Percentiles rank a stretch among this genome's conserved stretches.
Conservation (phyloP, 2,113 vertebrate species). For the Aegotheles bennettii region DNA sequence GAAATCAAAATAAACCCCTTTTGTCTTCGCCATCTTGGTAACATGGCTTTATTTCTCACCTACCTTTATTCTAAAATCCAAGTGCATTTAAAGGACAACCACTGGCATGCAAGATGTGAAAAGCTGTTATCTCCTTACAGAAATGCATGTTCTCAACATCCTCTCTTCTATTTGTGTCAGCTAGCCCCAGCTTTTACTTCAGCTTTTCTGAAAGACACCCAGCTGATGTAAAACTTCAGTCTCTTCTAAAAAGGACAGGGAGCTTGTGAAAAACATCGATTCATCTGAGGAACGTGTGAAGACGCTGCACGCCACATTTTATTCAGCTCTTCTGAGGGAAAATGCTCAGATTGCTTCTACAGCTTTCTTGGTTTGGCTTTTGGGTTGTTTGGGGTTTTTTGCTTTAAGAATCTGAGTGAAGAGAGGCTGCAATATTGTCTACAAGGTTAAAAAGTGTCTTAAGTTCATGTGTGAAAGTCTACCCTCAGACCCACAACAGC, state of each 20-base stretch:
- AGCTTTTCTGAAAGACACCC: background rate
- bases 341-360: background rate
- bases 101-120: background rate
- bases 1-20: background rate
- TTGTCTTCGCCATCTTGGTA: background rate
- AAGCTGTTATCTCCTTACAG: background rate
- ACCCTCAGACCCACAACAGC: background rate
- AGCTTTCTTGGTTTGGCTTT: background rate
- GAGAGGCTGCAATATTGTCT: background rate
- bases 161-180: background rate
- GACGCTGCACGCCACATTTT: background rate
- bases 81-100: background rate
- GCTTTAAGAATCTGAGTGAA: background rate
- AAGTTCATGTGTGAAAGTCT: background rate
- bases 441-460: background rate
- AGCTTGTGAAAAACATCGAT: background rate
- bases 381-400: background rate
- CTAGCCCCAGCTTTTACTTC: background rate
- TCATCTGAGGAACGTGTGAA: fast-evolving
- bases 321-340: background rate
- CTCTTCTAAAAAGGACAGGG: background rate
- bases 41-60: background rate
- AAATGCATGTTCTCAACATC: background rate
- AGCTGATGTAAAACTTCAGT: background rate
- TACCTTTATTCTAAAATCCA: background rate